phyloP scores from a whole-genome alignment of 2,797 vertebrate genomes.

The Urophycis tenuis region DNA sequence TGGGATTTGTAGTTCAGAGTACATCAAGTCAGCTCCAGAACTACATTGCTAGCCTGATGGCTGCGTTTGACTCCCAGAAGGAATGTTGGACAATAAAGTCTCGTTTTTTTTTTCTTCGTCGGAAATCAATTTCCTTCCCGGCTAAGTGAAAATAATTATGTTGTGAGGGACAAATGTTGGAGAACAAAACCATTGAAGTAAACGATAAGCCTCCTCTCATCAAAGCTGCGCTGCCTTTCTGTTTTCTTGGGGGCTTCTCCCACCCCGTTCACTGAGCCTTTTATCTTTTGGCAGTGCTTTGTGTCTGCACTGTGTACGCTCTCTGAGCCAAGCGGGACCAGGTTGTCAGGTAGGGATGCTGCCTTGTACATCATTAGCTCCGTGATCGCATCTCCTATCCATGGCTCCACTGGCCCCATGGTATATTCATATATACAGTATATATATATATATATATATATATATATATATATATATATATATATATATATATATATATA shows the following conservation, averaged over 20 bases:
- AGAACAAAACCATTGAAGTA: too few relatives aligned
- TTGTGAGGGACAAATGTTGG: too few relatives aligned
- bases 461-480: constrained; percentile 5
- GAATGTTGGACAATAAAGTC: too few relatives aligned
- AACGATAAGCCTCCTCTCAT: too few relatives aligned
- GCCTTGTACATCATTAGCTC: constrained; percentile 58
- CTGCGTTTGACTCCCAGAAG: too few relatives aligned
- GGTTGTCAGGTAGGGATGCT: constrained; percentile 31
- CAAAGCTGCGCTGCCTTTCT: not conserved
- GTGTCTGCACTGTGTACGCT: constrained; percentile 43
- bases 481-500: not conserved
- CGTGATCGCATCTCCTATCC: constrained; percentile 51
- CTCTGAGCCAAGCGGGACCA: constrained; percentile 39
- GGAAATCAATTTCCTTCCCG: too few relatives aligned
- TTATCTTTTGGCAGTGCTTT: constrained; percentile 38
- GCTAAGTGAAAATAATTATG: too few relatives aligned
- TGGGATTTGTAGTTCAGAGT: too few relatives aligned
- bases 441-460: not conserved
- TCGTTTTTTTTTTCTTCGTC: too few relatives aligned
- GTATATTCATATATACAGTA: too few relatives aligned
- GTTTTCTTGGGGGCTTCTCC: not conserved
- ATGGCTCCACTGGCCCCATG: constrained; percentile 29
- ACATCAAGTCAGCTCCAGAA: too few relatives aligned
- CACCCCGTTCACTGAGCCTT: not conserved
- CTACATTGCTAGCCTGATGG: too few relatives aligned